Conservation (phyloP, 2,113 vertebrate genomes). For the Nicator chloris region DNA sequence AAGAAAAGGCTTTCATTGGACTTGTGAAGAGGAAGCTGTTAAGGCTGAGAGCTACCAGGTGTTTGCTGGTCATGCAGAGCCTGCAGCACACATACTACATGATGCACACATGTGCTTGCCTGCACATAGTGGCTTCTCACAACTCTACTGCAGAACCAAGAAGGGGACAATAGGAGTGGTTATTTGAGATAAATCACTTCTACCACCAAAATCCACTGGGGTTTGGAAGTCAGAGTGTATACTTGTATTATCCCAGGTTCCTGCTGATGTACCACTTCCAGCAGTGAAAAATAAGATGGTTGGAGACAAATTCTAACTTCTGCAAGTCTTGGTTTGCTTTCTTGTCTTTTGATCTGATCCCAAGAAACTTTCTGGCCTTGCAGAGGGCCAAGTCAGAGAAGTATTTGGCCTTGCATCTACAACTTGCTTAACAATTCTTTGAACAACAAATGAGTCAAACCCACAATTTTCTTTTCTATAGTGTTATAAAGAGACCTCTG, state of each 20-base stretch:
- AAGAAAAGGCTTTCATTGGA: not conserved
- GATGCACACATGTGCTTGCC: not conserved
- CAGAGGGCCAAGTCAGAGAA: not conserved
- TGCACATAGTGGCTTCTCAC: not conserved
- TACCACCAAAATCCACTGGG: not conserved
- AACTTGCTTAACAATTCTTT: not conserved
- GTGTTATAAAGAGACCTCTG: not conserved
- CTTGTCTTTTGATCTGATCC: not conserved
- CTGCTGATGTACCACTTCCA: not conserved
- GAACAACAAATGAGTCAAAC: not conserved
- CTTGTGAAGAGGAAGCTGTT: not conserved
- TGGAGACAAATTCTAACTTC: not conserved
- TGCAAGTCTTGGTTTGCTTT: not conserved
- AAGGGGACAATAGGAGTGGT: not conserved
- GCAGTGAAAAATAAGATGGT: not conserved
- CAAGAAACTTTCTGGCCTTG: not conserved
- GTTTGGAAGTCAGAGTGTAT: not conserved
- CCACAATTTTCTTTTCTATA: not conserved
- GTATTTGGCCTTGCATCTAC: not conserved
- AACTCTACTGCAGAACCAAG: not conserved
- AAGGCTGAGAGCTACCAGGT: not conserved
- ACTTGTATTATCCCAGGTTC: not conserved
- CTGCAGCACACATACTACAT: not conserved
- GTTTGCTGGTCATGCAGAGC: not conserved
- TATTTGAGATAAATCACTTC: not conserved